Percentiles rank a stretch among this genome's conserved stretches.
Evolutionary conservation across 2,888 invertebrate genomes (phyloP).

Genomic region (Drosophila quasianomalipes): DNA sequence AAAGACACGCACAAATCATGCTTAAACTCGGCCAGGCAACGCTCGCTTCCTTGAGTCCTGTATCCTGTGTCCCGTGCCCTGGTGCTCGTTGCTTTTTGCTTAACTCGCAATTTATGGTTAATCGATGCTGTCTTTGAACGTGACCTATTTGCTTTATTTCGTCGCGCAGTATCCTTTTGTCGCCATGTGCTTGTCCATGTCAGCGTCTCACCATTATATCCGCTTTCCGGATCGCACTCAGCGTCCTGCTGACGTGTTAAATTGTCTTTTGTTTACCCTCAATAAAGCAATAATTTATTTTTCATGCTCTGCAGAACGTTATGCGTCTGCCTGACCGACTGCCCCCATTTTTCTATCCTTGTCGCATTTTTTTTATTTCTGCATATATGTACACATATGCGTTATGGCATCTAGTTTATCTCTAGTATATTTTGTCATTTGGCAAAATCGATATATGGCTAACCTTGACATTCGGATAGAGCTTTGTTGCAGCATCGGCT

Average conservation of each 20-base stretch:
- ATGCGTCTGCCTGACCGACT: slow-evolving; percentile 49
- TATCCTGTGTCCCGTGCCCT: slow-evolving; percentile 27
- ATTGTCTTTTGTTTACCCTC: slow-evolving; percentile 80
- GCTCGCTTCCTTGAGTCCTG: slow-evolving; percentile 22
- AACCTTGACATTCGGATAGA: slow-evolving; percentile 61
- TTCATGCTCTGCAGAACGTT: slow-evolving; percentile 66
- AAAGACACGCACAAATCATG: slow-evolving; percentile 82
- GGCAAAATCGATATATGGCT: slow-evolving; percentile 58
- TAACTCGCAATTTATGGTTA: slow-evolving; percentile 83
- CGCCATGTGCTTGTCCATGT: slow-evolving; percentile 37
- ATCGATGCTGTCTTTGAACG: slow-evolving; percentile 83
- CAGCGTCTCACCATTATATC: slow-evolving; percentile 46
- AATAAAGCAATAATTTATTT: slow-evolving; percentile 82
- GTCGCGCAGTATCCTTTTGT: slow-evolving; percentile 48
- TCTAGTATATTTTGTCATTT: slow-evolving; percentile 17
- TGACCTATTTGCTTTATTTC: slow-evolving; percentile 82
- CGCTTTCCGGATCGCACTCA: slow-evolving; percentile 56
- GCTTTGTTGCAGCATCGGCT: slow-evolving; percentile 30
- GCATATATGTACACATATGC: slow-evolving; percentile 10
- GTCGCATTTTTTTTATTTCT: slow-evolving; percentile 5
- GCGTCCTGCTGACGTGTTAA: slow-evolving; percentile 81
- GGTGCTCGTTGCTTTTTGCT: slow-evolving; percentile 74
- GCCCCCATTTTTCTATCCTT: slow-evolving; percentile 7
- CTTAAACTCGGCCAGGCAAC: slow-evolving; percentile 64
- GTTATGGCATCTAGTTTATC: slow-evolving; percentile 3